Base-by-base conservation (phyloP, 37 sponge, comb jelly and placozoan species). In the Chondrosia reniformis region DNA sequence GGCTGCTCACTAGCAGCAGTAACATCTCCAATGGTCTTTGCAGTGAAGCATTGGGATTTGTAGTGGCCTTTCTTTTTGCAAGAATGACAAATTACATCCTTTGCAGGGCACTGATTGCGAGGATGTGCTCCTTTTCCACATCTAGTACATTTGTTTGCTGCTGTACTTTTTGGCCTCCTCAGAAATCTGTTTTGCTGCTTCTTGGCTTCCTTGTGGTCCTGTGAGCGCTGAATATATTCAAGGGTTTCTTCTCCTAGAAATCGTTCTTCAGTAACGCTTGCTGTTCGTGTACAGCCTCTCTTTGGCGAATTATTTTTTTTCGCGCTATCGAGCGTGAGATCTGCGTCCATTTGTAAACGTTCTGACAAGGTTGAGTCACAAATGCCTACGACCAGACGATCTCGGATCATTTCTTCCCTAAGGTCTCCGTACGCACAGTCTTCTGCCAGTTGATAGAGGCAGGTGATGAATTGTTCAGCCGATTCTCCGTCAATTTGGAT, bases 61-160 rank as follows among this genome's bases (percentile, higher is more conserved):
- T 69, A 81, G 54, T 87, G 87, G 13, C 83, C 87, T 46, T 71
- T 87, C 52, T 63, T 81, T 12, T 69, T 22, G 44, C 86, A 86
- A 17, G 69, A 59, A 32, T 72, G 59, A 34, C 87, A 87, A 40
- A 55, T 59, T 7, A 46, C 80, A 28, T 64, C 75, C 19, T 30
- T 73, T 2, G 80, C 85, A 46, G 85, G 79, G 45, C 85, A 85
- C 56, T 63, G 65, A 38, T 74, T 34, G 30, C 67, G 33, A 19
- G 33, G 41, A 36, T 79, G 67, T 0, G 65, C n/a, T 64, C 46
- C 67, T 45, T 28, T 21, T 28, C 80, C 66, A 66, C 80, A 79
- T 6, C 58, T 56, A 55, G 40, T 55, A 44, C 62, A 77, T 13
- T 59, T 59, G 9, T 30, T 30, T 4, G 3, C 5, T 21, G 27